phyloP scores from a whole-genome alignment of 2,888 invertebrate genomes.

The Eupeodes luniger region DNA sequence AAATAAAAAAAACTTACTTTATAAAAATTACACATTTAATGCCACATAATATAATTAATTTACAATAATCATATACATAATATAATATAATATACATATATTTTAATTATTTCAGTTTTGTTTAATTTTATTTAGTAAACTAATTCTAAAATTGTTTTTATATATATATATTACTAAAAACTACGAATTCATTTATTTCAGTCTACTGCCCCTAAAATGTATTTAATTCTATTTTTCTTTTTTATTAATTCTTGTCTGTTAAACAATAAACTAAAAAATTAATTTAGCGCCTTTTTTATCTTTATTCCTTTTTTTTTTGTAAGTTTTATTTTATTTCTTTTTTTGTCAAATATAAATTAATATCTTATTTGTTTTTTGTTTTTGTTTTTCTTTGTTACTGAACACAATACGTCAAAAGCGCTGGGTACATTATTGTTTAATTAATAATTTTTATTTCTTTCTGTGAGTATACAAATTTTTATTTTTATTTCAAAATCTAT shows the following conservation, averaged over 20 bases:
- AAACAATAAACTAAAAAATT: constrained; percentile 63
- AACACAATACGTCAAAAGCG: constrained; percentile 76
- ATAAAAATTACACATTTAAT: constrained; percentile 53
- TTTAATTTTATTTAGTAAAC: constrained; percentile 55
- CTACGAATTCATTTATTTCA: constrained; percentile 75
- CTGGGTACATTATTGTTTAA: constrained; percentile 75
- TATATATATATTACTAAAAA: constrained; percentile 38
- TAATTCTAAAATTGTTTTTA: constrained; percentile 49
- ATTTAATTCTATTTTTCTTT: constrained; percentile 39
- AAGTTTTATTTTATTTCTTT: constrained; percentile 4
- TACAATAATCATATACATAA: constrained; percentile 35
- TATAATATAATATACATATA: not conserved
- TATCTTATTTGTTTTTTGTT: constrained; percentile 23
- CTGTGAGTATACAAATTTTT: constrained; percentile 52
- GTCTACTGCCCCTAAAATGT: constrained; percentile 74
- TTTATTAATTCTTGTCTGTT: constrained; percentile 1
- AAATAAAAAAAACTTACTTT: constrained; percentile 33
- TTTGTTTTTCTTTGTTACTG: constrained; percentile 67
- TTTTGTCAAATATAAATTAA: constrained; percentile 25
- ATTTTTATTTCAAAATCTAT: constrained; percentile 13
- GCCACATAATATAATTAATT: constrained; percentile 58
- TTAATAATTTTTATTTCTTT: constrained; percentile 47
- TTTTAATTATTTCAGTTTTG: constrained; percentile 20
- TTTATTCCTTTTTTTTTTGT: constrained; percentile 5
- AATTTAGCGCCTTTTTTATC: constrained; percentile 39